These are phyloP conservation scores for Virgularia gustaviana DNA, from an alignment of 92 coral and sea anemone genomes.

Conservation along the genomic window DNA sequence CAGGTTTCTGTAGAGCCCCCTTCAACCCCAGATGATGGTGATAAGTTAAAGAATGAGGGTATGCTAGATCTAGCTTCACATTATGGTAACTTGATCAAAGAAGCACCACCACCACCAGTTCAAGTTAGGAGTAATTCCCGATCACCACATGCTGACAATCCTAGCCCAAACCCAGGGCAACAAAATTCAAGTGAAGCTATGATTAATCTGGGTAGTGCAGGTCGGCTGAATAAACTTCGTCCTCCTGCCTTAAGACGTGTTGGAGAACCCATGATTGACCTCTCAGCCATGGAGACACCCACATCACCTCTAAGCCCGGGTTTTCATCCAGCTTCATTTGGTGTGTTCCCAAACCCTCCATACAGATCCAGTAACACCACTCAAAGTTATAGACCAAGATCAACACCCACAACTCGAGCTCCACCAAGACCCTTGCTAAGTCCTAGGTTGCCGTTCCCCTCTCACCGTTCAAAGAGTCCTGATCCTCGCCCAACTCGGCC, in stretches of 20 bases:
- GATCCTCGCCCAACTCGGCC: background rate
- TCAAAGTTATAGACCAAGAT: background rate
- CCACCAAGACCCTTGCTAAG: background rate
- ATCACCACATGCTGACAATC: background rate
- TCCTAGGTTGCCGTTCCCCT: conserved; percentile 2
- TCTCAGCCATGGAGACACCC: background rate
- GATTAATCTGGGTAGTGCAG: background rate
- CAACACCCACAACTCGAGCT: background rate
- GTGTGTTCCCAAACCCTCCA: background rate
- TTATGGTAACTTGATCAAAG: conserved; percentile 7
- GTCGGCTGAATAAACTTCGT: conserved; percentile 5
- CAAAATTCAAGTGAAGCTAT: conserved; percentile 3
- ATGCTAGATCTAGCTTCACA: conserved; percentile 49
- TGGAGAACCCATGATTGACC: conserved; percentile 24
- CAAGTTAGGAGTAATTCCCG: conserved; percentile 1
- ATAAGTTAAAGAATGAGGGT: conserved; percentile 32
- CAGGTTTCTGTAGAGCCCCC: conserved; percentile 11
- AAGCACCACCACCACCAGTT: conserved; percentile 14
- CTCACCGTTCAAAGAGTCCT: conserved; percentile 9
- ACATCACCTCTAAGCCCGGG: conserved; percentile 16
- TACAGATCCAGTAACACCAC: background rate
- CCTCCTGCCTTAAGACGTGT: background rate
- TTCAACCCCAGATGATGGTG: background rate
- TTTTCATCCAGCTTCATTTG: background rate
- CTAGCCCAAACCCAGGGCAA: background rate